Conservation (phyloP, 2,888 invertebrate species). For the Spilarctia lutea region DNA sequence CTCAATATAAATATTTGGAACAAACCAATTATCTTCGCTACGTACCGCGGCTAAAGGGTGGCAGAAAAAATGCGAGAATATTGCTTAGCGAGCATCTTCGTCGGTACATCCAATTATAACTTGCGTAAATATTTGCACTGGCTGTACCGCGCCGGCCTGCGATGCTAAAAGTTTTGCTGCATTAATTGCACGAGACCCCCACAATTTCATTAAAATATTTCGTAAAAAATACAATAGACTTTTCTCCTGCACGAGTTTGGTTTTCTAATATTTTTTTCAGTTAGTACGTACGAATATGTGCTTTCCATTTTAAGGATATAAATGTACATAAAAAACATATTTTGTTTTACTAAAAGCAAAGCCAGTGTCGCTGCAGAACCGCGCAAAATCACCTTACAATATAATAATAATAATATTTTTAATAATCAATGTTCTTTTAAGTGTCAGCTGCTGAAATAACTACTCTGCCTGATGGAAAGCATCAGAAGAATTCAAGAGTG, state of each 20-base stretch:
- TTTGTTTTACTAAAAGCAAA: no score
- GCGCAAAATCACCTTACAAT: no score
- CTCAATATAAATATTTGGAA: constrained; percentile 35
- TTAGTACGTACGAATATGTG: no score
- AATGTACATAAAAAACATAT: no score
- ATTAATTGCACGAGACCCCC: background rate
- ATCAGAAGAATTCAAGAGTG: no score
- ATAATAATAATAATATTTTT: no score
- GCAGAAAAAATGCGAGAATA: constrained; percentile 48
- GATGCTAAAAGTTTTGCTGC: constrained; percentile 51
- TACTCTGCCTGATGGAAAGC: no score
- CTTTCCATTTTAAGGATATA: no score
- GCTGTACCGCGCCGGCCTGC: constrained; percentile 36
- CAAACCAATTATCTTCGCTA: constrained; percentile 34
- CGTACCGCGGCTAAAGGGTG: constrained; percentile 32
- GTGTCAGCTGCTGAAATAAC: no score
- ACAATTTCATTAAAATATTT: background rate
- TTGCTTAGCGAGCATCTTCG: constrained; percentile 59
- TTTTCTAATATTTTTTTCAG: no score
- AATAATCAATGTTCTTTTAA: no score
- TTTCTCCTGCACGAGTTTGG: background rate
- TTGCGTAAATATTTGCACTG: constrained; percentile 68
- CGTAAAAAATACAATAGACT: background rate
- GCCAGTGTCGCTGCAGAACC: no score
- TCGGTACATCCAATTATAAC: constrained; percentile 74